Base-by-base conservation (phyloP, 1,140 invertebrate species). In the Zaprionus inermis region DNA sequence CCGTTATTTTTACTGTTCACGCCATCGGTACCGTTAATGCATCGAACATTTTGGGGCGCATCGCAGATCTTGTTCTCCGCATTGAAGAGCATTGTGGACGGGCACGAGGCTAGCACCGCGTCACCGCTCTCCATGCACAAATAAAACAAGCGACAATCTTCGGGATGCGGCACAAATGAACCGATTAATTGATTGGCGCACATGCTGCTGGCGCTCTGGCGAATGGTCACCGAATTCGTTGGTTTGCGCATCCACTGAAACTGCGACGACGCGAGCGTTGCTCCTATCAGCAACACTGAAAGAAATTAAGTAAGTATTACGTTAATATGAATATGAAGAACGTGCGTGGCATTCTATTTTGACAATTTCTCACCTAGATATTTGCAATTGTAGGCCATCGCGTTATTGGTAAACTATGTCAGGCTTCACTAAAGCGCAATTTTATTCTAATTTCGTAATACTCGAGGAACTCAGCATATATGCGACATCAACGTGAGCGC, bases 21-120 rank as follows among this genome's bases (percentile, higher is more conserved):
- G 38, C 36, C 16, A 30, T 34, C 34, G 34, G 52, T 83, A 14
- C 20, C 56, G 34, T 83, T 88, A 16, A 52, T 61, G 41, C 90
- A 91, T 16, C 54, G 68, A 0, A 85, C 90, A 71, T 90, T 91
- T 6, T 54, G 57, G 4, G 82, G 74, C 1, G 76, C 70, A 61
- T 91, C 90, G 20, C 90, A 91, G 4, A 91, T 78, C 59, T 81
- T 77, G 14, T 77, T 91, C 28, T 76, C 68, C 5, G 73, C 44
- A 64, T 91, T 91, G 55, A 90, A 91, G 0, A 90, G 71, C 90
- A 91, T 91, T 3, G 81, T 90, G 5, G 69, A 75, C 14, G 90
- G 90, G 49, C 90, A 91, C 0, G 82, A 78, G 18, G 90, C 90
- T 30, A 88, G 49, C 16, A 90, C 83, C 11, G 79, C 82, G 58